A percentile compares a stretch with the other conserved stretches of the same genome.
These are phyloP conservation scores for Chrysolina americana DNA, from an alignment of 2,888 invertebrate species.

Conservation along the genomic window DNA sequence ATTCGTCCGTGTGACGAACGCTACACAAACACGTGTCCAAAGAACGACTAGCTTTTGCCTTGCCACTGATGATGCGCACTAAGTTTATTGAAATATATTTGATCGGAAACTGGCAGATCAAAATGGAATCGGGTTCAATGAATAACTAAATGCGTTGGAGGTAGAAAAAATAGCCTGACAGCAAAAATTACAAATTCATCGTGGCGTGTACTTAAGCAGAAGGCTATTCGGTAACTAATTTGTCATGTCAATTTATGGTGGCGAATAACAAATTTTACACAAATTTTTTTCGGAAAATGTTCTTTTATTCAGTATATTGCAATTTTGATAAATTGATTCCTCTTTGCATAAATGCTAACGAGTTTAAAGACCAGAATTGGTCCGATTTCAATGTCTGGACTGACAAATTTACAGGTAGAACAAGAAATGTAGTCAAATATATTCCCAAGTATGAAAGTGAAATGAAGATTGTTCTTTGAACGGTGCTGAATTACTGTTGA, in stretches of 20 bases:
- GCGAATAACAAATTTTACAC: slow-evolving; percentile 32
- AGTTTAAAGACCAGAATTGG: slow-evolving; percentile 37
- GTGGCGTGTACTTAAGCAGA: slow-evolving; percentile 31
- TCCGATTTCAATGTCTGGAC: slow-evolving; percentile 26
- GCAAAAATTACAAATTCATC: slow-evolving; percentile 30
- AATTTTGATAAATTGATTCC: slow-evolving; percentile 27
- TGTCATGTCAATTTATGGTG: slow-evolving; percentile 35
- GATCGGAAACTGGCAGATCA: slow-evolving; percentile 3
- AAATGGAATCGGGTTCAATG: slow-evolving; percentile 17
- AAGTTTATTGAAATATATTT: slow-evolving; percentile 10
- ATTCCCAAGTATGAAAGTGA: slow-evolving; percentile 28
- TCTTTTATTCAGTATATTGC: slow-evolving; percentile 41
- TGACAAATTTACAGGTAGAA: slow-evolving; percentile 11
- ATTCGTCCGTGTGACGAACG: too few relatives aligned
- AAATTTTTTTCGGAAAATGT: slow-evolving; percentile 27
- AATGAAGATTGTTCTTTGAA: not conserved
- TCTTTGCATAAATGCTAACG: slow-evolving; percentile 29
- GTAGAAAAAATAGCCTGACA: slow-evolving; percentile 29
- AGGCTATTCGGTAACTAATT: slow-evolving; percentile 30
- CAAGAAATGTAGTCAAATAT: slow-evolving; percentile 34
- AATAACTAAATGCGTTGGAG: slow-evolving; percentile 38
- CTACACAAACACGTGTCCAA: too few relatives aligned
- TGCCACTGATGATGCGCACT: not conserved
- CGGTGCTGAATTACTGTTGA: too few relatives aligned
- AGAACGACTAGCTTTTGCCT: too few relatives aligned